These are phyloP conservation scores for Zaprionus tsacasi DNA, from an alignment of 1,140 invertebrate species.

Conservation along the genomic window DNA sequence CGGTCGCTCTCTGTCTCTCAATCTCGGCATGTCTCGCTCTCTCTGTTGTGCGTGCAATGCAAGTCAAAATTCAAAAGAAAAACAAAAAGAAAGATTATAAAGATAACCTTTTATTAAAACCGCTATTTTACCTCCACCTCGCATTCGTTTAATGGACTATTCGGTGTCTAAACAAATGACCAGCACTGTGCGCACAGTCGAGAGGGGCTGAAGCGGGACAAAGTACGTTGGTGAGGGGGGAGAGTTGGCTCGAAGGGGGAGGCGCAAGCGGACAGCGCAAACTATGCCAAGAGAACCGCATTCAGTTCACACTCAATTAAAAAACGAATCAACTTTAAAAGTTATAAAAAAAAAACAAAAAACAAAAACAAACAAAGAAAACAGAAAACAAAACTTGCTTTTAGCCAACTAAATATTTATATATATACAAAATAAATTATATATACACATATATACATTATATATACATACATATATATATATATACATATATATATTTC, in stretches of 20 bases:
- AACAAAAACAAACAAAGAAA: constrained; percentile 30
- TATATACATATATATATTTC: constrained; percentile 21
- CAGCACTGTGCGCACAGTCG: constrained; percentile 38
- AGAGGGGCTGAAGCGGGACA: constrained; percentile 4
- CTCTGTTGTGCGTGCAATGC: constrained; percentile 16
- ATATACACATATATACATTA: constrained; percentile 39
- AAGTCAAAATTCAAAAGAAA: constrained; percentile 1
- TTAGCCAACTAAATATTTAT: constrained; percentile 60
- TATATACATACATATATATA: constrained; percentile 22
- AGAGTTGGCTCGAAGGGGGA: background rate
- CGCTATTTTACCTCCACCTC: constrained; percentile 58
- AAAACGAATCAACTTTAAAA: constrained; percentile 77
- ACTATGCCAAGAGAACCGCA: constrained; percentile 6
- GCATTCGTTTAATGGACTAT: constrained; percentile 26
- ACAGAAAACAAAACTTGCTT: constrained; percentile 59
- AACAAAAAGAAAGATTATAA: background rate
- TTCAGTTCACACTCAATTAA: constrained; percentile 59
- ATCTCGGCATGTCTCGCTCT: background rate
- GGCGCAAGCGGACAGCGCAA: background rate
- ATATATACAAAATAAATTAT: constrained; percentile 41
- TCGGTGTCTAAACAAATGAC: constrained; percentile 7
- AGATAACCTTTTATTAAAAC: constrained; percentile 28
- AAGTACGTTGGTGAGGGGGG: background rate
- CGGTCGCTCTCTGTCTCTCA: background rate
- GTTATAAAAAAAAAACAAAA: constrained; percentile 52